Conservation (phyloP, 2,888 invertebrate genomes). For the Drosophila stalkeri region DNA sequence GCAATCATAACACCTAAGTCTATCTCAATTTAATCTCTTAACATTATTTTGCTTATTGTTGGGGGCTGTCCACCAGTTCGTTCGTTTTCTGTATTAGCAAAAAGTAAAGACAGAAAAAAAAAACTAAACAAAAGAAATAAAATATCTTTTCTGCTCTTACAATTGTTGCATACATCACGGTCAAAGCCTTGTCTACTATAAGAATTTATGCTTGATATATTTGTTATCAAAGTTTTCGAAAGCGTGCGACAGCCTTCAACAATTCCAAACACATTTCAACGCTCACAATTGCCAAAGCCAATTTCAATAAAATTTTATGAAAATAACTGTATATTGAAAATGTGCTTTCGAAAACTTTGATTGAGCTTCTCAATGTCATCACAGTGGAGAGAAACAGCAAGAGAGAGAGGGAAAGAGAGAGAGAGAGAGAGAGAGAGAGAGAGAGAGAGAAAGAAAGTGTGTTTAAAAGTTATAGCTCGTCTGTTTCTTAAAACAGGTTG, state of each 20-base stretch:
- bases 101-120: not conserved
- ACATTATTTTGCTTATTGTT: constrained; percentile 81
- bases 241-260: constrained; percentile 85
- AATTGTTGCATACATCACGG: constrained; percentile 40
- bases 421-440: not conserved
- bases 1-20: constrained; percentile 59
- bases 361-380: constrained; percentile 24
- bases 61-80: constrained; percentile 84
- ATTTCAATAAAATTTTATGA: constrained; percentile 13
- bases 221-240: constrained; percentile 85
- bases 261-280: constrained; percentile 78
- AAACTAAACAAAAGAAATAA: not conserved
- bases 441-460: no score
- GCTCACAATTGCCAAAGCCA: constrained; percentile 26
- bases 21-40: constrained; percentile 11
- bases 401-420: not conserved
- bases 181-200: constrained; percentile 34
- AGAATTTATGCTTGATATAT: constrained; percentile 3
- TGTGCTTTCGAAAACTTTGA: constrained; percentile 84
- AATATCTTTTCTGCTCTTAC: constrained; percentile 15
- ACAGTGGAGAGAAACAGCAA: constrained; percentile 12
- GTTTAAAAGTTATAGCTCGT: not conserved
- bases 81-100: constrained; percentile 6
- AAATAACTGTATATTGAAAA: constrained; percentile 25
- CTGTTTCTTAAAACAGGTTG: no score